Conservation (phyloP, 1,140 invertebrate genomes). For the Yoshiicerus persimilis region DNA sequence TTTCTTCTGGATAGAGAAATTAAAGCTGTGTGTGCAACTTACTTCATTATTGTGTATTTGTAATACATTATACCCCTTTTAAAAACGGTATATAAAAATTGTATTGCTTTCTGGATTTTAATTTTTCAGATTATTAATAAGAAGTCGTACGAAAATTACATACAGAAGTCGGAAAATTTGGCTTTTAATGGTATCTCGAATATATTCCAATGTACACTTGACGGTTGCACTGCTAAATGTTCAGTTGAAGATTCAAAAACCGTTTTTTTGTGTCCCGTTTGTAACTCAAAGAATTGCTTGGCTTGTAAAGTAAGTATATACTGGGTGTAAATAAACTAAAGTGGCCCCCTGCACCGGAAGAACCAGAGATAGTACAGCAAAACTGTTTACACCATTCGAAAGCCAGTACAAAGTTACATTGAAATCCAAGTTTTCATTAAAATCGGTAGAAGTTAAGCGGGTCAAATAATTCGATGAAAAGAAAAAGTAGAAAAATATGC, state of each 20-base stretch:
- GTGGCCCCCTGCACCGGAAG: too few relatives aligned
- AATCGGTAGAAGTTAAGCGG: too few relatives aligned
- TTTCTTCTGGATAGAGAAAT: neutral
- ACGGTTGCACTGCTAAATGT: conserved; percentile 1
- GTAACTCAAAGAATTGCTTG: neutral
- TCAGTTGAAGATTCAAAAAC: neutral
- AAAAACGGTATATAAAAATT: neutral
- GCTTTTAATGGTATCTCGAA: neutral
- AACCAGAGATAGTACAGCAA: too few relatives aligned
- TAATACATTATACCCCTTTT: neutral
- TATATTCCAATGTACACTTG: neutral
- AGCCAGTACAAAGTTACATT: too few relatives aligned
- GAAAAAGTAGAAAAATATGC: too few relatives aligned
- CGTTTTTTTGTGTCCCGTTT: conserved; percentile 13
- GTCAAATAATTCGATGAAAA: too few relatives aligned
- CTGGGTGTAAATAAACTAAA: too few relatives aligned
- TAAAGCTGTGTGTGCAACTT: neutral
- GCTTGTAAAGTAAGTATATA: neutral
- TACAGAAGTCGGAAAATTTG: neutral
- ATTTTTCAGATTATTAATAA: neutral
- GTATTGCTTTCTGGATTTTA: neutral
- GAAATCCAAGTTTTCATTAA: too few relatives aligned
- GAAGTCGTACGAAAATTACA: neutral
- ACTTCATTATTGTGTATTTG: neutral
- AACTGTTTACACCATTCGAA: too few relatives aligned